phyloP scores from a whole-genome alignment of 2,113 vertebrate species.

The Azemiops feae region DNA sequence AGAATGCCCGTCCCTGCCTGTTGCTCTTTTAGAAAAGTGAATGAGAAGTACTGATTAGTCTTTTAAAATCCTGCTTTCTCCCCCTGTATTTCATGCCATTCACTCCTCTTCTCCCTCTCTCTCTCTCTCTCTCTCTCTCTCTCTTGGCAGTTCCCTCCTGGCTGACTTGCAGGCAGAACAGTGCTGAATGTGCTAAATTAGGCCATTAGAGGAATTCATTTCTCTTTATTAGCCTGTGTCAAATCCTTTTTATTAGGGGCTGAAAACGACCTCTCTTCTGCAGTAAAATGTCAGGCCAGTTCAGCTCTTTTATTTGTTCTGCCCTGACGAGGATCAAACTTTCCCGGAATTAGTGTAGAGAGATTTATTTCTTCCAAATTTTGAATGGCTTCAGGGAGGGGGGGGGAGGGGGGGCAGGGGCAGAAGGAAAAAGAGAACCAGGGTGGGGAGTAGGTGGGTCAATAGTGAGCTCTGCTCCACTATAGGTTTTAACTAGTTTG shows the following conservation, averaged over 20 bases:
- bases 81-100: background rate
- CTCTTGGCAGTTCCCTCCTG: slow-evolving; percentile 26
- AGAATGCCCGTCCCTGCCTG: slow-evolving; percentile 32
- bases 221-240: slow-evolving; percentile 80
- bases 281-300: slow-evolving; percentile 77
- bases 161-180: slow-evolving; percentile 52
- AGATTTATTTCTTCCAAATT: slow-evolving; percentile 72
- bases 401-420: background rate
- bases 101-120: slow-evolving; percentile 12
- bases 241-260: slow-evolving; percentile 81
- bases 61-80: slow-evolving; percentile 12
- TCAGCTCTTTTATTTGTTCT: slow-evolving; percentile 74
- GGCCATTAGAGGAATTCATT: slow-evolving; percentile 80
- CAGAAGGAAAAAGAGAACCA: background rate
- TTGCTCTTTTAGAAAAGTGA: slow-evolving; percentile 29
- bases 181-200: slow-evolving; percentile 74
- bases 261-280: slow-evolving; percentile 75
- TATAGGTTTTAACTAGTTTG: slow-evolving; percentile 21
- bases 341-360: slow-evolving; percentile 61
- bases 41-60: slow-evolving; percentile 5
- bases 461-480: slow-evolving; percentile 11
- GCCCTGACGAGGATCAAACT: slow-evolving; percentile 67
- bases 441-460: background rate
- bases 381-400: slow-evolving; percentile 57
- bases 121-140: background rate